Conservation (phyloP, 2,888 invertebrate species). For the Dyspetes luteomarginatus region DNA sequence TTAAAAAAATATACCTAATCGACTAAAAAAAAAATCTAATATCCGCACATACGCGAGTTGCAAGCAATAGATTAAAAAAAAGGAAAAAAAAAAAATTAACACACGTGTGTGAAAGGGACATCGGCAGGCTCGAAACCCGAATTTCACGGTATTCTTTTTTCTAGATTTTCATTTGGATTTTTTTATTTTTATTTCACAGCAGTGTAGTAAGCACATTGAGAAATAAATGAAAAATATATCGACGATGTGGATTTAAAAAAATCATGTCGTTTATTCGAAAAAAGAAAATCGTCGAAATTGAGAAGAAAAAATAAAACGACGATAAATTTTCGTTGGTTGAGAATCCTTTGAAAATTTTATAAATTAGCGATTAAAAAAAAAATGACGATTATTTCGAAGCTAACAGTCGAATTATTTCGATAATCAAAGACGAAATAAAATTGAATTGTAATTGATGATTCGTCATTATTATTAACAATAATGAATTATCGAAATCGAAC, state of each 20-base stretch:
- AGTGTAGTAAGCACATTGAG: constrained; percentile 5
- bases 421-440: not conserved
- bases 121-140: constrained; percentile 14
- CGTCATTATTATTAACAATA: no score
- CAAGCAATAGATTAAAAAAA: constrained; percentile 5
- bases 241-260: not conserved
- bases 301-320: not conserved
- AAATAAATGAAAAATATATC: not conserved
- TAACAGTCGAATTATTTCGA: not conserved
- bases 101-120: constrained; percentile 15
- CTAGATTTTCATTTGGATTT: no score
- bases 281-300: constrained; percentile 6
- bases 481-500: not conserved
- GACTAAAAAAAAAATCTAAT: constrained; percentile 32
- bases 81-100: not conserved
- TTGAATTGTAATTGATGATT: not conserved
- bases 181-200: not conserved
- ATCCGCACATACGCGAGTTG: constrained; percentile 25
- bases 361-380: not conserved
- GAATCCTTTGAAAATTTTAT: constrained; percentile 15
- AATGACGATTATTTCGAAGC: not conserved
- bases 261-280: not conserved
- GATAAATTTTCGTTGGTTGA: constrained; percentile 40
- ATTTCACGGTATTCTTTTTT: constrained; percentile 6
- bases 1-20: constrained; percentile 23